Percentiles rank a stretch among this genome's conserved stretches.
Conservation (phyloP, 2,113 vertebrate species). For the Entomyzon cyanotis region DNA sequence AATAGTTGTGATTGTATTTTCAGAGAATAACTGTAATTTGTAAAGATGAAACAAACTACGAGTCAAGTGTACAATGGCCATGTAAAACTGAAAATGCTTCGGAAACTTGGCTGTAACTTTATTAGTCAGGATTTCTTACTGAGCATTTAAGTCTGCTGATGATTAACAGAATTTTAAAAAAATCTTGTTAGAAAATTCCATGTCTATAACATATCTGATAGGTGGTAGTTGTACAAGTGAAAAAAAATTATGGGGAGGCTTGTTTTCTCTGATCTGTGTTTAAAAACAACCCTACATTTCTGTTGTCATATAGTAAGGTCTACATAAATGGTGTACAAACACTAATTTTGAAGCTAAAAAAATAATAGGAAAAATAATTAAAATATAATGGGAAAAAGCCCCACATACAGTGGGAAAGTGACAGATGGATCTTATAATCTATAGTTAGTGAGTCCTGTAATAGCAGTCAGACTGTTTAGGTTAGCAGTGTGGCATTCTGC, state of each 20-base stretch:
- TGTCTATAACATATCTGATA: neutral
- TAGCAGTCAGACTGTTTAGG: neutral
- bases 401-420: neutral
- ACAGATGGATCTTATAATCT: neutral
- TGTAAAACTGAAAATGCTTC: neutral
- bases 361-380: neutral
- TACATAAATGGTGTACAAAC: neutral
- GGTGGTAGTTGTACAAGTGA: neutral
- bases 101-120: neutral
- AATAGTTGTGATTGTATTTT: neutral
- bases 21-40: neutral
- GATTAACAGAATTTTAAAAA: neutral
- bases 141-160: neutral
- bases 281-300: neutral
- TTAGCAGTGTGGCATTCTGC: neutral
- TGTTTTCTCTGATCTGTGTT: neutral
- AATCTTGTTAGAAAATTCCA: neutral
- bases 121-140: neutral
- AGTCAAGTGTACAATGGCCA: neutral
- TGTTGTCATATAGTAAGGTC: neutral
- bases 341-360: neutral
- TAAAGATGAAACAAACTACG: neutral
- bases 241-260: neutral
- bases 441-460: neutral
- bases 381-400: neutral